Evolutionary conservation across 2,113 vertebrate genomes (phyloP), one percentile per base, ranked within the genome.

Genomic region (Danionella cerebrum): DNA sequence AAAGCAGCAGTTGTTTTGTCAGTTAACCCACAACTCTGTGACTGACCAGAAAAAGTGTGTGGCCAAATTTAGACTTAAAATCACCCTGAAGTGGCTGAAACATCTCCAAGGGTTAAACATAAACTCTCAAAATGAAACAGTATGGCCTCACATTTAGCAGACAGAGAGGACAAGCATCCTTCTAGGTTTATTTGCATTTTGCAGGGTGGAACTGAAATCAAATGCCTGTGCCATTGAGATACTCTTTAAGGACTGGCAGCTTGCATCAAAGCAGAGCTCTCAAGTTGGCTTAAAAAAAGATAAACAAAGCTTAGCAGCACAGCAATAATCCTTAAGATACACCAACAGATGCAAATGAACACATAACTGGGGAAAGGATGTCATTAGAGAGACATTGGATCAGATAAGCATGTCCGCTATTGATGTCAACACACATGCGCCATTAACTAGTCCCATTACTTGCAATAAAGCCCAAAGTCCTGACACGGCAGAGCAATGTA

Each of bases 271-370:
- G 47, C 48, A 13, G 14, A 27, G 50, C 52, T 38, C 39, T 65
- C 33, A 44, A 55, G 62, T 55, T 47, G 60, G 63, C 67, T 70
- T 65, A 62, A 27, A 60, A n/a, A 33, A 45, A 48, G 67, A 70
- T 70, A 67, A 70, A 70, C 54, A 31, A 67, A 70, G 72, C 69
- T 75, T 70, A 69, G 71, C 45, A 57, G 41, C 41, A 69, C 51
- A 65, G 36, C 47, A 50, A 50, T 54, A 65, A 54, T 57, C 64
- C 31, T 52, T 66, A 29, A 44, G 8, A 65, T 27, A 54, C 36
- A 60, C 54, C 48, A 58, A 58, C 52, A 54, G n/a, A 22, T 59
- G 47, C 22, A 50, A 27, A 48, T 66, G 39, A 29, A 53, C 19
- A 53, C 68, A 62, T 13, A 38, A 36, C 5, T 62, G 33, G 41